phyloP scores from a whole-genome alignment of 2,797 vertebrate species.

The Gobionotothen gibberifrons region DNA sequence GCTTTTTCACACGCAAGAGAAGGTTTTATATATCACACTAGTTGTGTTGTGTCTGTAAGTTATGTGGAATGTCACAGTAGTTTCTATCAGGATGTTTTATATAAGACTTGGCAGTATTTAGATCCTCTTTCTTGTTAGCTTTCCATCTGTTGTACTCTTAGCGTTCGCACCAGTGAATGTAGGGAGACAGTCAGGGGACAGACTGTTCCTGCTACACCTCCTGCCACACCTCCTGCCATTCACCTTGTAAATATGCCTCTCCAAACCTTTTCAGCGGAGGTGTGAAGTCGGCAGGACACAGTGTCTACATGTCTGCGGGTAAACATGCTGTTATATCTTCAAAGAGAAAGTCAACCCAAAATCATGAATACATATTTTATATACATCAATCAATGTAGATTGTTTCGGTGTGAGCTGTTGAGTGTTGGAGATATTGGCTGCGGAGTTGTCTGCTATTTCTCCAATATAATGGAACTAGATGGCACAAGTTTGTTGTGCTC shows the following conservation, averaged over 20 bases:
- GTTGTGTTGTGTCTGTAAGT: slow-evolving; percentile 20
- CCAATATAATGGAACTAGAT: too few relatives aligned
- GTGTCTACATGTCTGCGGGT: neutral
- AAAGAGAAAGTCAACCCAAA: too few relatives aligned
- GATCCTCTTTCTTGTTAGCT: slow-evolving; percentile 8
- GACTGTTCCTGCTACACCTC: slow-evolving; percentile 34
- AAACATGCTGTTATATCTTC: neutral
- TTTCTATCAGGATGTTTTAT: slow-evolving; percentile 2
- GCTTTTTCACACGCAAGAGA: slow-evolving; percentile 1
- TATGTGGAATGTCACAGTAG: slow-evolving; percentile 26
- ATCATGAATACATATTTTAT: too few relatives aligned
- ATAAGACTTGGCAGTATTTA: slow-evolving; percentile 15
- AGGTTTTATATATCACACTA: neutral
- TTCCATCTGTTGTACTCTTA: slow-evolving; percentile 50
- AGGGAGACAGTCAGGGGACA: slow-evolving; percentile 37
- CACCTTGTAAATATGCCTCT: slow-evolving; percentile 10
- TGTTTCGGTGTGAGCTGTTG: too few relatives aligned
- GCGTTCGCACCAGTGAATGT: slow-evolving; percentile 46
- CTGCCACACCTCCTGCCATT: slow-evolving; percentile 25
- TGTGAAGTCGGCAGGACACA: slow-evolving; percentile 12
- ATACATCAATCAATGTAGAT: too few relatives aligned
- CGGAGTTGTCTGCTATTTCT: too few relatives aligned
- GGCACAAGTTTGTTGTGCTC: too few relatives aligned
- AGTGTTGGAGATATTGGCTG: too few relatives aligned
- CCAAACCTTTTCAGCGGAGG: slow-evolving; percentile 14